Evolutionary conservation across 1,140 invertebrate species (phyloP), one percentile per base, ranked within the genome.

Genomic region (Nasonia giraulti): DNA sequence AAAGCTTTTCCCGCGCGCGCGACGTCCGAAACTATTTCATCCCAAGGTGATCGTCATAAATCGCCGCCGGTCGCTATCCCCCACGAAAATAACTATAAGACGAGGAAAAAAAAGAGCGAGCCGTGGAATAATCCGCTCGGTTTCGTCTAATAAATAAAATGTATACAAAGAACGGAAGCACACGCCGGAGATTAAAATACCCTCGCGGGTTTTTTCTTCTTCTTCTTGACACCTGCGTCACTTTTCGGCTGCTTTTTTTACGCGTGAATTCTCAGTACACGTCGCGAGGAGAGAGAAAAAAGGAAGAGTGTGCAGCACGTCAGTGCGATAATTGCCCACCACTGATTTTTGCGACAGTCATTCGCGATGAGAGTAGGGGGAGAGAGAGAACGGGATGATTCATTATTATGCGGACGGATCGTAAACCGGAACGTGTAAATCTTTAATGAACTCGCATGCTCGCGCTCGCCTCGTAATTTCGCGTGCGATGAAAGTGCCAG

Each of bases 121-220:
- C 55, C 6, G 55, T 55, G 50, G 17, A 55, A 17, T 55, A 55
- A 55, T 55, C 55, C 55, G 20, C 12, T 14, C 11, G 55, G 20
- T 62, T 62, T 62, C n/a, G 17, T 62, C 55, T n/a, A n/a, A 62
- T 62, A 62, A 78, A 76, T 76, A 76, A 76, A 50, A 27, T 76
- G 7, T 37, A 20, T 23, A 37, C 27, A 77, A 31, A 6, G 55
- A 7, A 62, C 20, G 50, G 50, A 55, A 55, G 50, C 50, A 55
- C 10, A 44, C 8, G 0, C 1, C 10, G 0, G 14, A 55, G 50
- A 55, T 55, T 55, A 55, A 55, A 44, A 44, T 44, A 44, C 40
- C 40, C 40, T 8, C 7, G 40, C 7, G 40, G 40, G 40, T 44
- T 44, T 44, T 44, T 44, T 4, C 5, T 37, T 37, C 40, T 27